Evolutionary conservation across 2,797 vertebrate genomes (phyloP).

Genomic region (Selene dorsalis): DNA sequence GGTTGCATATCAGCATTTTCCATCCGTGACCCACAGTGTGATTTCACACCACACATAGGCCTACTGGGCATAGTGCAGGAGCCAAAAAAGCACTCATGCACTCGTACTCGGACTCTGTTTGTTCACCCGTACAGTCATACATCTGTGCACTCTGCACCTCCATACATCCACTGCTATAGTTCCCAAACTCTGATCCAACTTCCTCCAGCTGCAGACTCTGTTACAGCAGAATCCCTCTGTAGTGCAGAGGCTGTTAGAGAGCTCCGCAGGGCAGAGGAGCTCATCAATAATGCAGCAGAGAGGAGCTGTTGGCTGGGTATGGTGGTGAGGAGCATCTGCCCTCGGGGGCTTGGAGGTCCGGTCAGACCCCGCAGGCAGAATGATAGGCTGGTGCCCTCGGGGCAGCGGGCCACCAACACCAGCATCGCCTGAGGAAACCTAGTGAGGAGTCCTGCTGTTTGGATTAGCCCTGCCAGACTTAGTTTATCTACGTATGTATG

Average conservation of each 20-base stretch:
- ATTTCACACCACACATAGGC: slow-evolving; percentile 61
- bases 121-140: slow-evolving; percentile 4
- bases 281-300: slow-evolving; percentile 77
- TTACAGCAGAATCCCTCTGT: slow-evolving; percentile 34
- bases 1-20: slow-evolving; percentile 65
- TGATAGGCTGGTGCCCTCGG: slow-evolving; percentile 68
- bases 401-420: slow-evolving; percentile 66
- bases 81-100: slow-evolving; percentile 40
- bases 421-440: slow-evolving; percentile 55
- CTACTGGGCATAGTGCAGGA: slow-evolving; percentile 21
- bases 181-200: slow-evolving; percentile 18
- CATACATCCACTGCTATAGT: slow-evolving; percentile 15
- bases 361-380: slow-evolving; percentile 62
- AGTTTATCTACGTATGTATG: slow-evolving; percentile 16
- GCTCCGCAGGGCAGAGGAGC: slow-evolving; percentile 50
- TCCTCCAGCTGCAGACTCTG: slow-evolving; percentile 13
- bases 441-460: slow-evolving; percentile 69
- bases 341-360: slow-evolving; percentile 60
- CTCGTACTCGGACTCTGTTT: slow-evolving; percentile 19
- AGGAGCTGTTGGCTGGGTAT: slow-evolving; percentile 51
- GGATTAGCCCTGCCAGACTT: slow-evolving; percentile 60
- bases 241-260: slow-evolving; percentile 45
- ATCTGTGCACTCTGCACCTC: neutral
- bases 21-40: slow-evolving; percentile 47
- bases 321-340: slow-evolving; percentile 65